phyloP scores from a whole-genome alignment of 2,888 invertebrate species.

The Disparrhopalites patrizii region DNA sequence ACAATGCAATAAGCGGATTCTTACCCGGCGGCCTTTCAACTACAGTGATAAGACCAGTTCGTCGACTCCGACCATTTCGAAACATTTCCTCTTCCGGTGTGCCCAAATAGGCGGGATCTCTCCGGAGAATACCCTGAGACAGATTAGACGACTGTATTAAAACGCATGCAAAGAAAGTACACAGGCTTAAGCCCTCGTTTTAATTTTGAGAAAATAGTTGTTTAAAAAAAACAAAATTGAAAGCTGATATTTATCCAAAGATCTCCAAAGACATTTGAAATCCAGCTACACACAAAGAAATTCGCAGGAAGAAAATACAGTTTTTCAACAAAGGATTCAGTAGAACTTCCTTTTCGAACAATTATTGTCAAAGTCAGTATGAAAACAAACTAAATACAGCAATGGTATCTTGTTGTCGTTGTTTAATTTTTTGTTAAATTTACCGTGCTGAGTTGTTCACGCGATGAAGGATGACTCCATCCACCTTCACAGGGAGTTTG shows the following conservation, averaged over 20 bases:
- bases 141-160: no score
- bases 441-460: slow-evolving; percentile 48
- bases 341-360: no score
- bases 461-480: slow-evolving; percentile 48
- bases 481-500: slow-evolving; percentile 45
- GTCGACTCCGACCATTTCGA: slow-evolving; percentile 52
- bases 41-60: slow-evolving; percentile 79
- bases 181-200: no score
- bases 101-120: slow-evolving; percentile 44
- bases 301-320: no score
- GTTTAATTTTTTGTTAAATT: background rate
- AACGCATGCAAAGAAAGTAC: no score
- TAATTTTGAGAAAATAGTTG: background rate
- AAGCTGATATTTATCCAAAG: no score
- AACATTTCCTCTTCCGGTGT: slow-evolving; percentile 46
- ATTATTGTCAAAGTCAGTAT: background rate
- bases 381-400: background rate
- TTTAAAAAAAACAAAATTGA: background rate
- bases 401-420: background rate
- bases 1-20: no score
- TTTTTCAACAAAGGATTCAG: no score
- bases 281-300: no score
- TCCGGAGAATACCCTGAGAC: slow-evolving; percentile 44
- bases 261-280: no score
- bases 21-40: slow-evolving; percentile 82